Evolutionary conservation across 2,113 vertebrate genomes (phyloP).

Genomic region (Cephalopholis sonnerati): DNA sequence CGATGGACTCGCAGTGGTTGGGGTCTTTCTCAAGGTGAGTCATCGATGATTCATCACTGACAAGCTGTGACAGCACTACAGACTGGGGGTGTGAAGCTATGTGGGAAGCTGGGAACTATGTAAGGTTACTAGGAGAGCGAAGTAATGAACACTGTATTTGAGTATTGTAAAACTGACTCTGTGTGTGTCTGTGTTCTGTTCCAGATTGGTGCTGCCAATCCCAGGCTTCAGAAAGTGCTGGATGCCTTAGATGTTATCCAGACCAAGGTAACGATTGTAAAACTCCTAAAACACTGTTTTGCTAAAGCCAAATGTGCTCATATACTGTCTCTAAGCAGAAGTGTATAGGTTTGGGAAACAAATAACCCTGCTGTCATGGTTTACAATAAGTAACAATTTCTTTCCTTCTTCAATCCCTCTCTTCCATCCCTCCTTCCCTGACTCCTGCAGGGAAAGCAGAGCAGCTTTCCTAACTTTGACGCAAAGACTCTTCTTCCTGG

Average conservation of each 20-base stretch:
- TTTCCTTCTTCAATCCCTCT: not conserved
- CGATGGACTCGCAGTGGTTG: constrained; percentile 94
- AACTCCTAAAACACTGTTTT: not conserved
- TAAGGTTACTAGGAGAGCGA: not conserved
- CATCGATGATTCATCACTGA: not conserved
- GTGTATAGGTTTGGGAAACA: fast-evolving
- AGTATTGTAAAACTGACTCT: not conserved
- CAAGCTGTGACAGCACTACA: not conserved
- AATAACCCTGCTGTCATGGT: not conserved
- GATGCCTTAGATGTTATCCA: constrained; percentile 87
- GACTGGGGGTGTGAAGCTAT: too few relatives aligned
- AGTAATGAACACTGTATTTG: not conserved
- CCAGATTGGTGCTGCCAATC: constrained; percentile 89
- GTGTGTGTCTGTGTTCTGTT: constrained; percentile 8
- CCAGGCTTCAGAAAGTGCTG: constrained; percentile 90
- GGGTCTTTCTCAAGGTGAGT: constrained; percentile 93
- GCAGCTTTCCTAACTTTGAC: constrained; percentile 88
- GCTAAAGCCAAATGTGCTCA: not conserved
- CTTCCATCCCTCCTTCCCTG: not conserved
- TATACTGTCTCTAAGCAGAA: not conserved
- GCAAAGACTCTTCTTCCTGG: constrained; percentile 88
- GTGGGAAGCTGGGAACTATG: too few relatives aligned
- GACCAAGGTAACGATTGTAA: constrained; percentile 86
- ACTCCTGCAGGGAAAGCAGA: constrained; percentile 86
- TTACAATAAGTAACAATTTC: not conserved